A percentile compares a stretch with the other conserved stretches of the same genome.
Conservation (phyloP, 2,113 vertebrate species). For the Leucopternis melanops region DNA sequence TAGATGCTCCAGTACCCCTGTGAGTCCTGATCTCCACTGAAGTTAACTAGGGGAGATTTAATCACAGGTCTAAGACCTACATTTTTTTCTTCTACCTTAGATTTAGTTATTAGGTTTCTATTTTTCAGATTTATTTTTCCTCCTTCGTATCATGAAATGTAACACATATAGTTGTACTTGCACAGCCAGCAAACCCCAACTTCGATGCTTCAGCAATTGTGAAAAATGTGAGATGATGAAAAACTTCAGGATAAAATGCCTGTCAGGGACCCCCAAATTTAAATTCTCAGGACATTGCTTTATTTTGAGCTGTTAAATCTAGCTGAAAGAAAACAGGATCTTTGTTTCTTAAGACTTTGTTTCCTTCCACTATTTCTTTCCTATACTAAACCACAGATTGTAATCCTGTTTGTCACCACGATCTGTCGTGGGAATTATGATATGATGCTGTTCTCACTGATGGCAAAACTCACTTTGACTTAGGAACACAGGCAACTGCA, state of each 20-base stretch:
- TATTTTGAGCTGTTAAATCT: background rate
- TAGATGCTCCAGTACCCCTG: background rate
- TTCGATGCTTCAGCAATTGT: background rate
- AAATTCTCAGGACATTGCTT: background rate
- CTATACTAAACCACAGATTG: background rate
- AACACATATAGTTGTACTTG: background rate
- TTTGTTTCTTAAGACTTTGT: constrained; percentile 16
- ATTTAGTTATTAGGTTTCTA: background rate
- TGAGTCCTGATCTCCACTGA: background rate
- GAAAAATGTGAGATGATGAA: background rate
- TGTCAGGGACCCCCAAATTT: background rate
- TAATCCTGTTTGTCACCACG: constrained; percentile 41
- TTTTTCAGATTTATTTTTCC: background rate
- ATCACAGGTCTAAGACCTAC: background rate
- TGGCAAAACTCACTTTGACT: background rate
- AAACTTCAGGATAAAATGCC: background rate
- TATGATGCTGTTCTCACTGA: background rate
- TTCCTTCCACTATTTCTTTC: constrained; percentile 55
- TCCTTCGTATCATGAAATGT: background rate
- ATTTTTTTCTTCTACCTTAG: background rate
- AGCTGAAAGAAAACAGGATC: background rate
- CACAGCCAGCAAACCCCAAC: background rate
- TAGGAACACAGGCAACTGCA: background rate
- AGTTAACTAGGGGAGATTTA: background rate
- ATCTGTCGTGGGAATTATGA: constrained; percentile 20